phyloP scores from a whole-genome alignment of 2,113 vertebrate species.

The Eurystomus gularis region DNA sequence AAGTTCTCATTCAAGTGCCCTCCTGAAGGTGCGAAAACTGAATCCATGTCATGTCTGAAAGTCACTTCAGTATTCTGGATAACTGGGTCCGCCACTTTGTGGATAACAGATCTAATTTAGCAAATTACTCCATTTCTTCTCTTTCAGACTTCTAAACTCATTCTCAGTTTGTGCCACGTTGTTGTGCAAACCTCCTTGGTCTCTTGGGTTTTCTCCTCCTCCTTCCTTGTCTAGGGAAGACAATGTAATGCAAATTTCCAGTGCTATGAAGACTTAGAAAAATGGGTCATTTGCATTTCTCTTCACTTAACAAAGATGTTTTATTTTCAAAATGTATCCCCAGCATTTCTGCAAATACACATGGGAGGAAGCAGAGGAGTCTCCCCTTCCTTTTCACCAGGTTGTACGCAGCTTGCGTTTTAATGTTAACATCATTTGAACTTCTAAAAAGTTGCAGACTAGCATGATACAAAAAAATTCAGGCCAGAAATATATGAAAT shows the following conservation, averaged over 20 bases:
- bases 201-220: neutral
- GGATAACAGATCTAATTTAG: neutral
- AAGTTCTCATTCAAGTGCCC: neutral
- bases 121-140: neutral
- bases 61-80: neutral
- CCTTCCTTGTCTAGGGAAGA: neutral
- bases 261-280: neutral
- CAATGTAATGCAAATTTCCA: conserved; percentile 3
- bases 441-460: neutral
- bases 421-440: neutral
- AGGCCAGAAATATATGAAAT: neutral
- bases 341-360: neutral
- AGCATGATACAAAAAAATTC: neutral
- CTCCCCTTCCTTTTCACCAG: neutral
- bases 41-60: neutral
- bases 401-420: neutral
- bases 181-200: neutral
- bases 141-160: neutral
- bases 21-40: neutral
- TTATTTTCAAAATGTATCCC: neutral
- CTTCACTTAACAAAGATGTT: neutral
- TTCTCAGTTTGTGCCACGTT: neutral
- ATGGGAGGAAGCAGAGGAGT: neutral
- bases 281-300: neutral
- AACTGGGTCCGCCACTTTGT: neutral